Percentiles rank a stretch among this genome's conserved stretches.
phyloP scores from a whole-genome alignment of 2,888 invertebrate species.

The Brachyptera risi region DNA sequence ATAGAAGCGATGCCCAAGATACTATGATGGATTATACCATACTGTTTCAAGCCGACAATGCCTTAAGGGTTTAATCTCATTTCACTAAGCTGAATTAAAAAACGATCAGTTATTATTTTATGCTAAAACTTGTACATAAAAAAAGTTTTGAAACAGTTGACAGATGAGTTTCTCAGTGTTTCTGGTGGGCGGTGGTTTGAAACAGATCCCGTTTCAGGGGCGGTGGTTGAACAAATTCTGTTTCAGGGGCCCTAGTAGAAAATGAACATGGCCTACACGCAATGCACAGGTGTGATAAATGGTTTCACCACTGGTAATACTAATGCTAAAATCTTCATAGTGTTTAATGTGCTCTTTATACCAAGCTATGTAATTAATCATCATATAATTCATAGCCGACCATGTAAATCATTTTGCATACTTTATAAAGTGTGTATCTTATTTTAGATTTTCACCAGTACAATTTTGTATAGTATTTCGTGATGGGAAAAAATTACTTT shows the following conservation, averaged over 20 bases:
- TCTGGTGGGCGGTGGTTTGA: not conserved
- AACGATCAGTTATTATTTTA: conserved; percentile 1
- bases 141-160: not conserved
- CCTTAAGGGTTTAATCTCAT: not conserved
- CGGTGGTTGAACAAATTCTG: no score
- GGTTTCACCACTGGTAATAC: not conserved
- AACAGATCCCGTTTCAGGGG: not conserved
- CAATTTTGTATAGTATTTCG: no score
- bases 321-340: not conserved
- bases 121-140: not conserved
- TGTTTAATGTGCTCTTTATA: conserved; percentile 6
- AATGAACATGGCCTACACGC: no score
- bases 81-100: not conserved
- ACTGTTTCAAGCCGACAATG: not conserved
- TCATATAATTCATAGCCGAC: conserved; percentile 11
- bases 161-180: not conserved
- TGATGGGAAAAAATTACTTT: no score
- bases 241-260: no score
- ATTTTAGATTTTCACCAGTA: no score
- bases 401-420: no score
- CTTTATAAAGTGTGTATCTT: no score
- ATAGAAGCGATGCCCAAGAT: not conserved
- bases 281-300: conserved; percentile 11
- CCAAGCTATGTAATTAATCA: conserved; percentile 13
- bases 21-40: not conserved